Base-by-base conservation (phyloP, 2,797 vertebrate species). In the Mus minutoides region DNA sequence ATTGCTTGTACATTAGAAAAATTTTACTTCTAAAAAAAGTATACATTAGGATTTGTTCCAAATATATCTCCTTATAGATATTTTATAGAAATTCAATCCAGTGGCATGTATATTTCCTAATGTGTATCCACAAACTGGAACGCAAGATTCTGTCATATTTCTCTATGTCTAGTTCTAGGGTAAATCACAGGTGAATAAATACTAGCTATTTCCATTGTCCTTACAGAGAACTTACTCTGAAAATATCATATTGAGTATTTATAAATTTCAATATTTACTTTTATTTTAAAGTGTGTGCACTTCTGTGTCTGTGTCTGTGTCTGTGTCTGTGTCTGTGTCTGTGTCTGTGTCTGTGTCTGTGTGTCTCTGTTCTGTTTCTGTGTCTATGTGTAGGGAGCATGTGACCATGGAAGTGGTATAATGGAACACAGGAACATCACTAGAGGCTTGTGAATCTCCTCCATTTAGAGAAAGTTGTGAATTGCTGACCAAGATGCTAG, bases 181-280 rank as follows among this genome's bases (percentile, higher is more conserved):
- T 26, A 94, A 94, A 93, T 93, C 21, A 94, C 2, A 95, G 90
- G 19, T 89, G 90, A 92, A 58, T 92, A 93, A 88, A 94, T 64
- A 78, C 52, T 60, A 96, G 54, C 77, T 34, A 34, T 96, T 94
- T 96, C 26, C 13, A 92, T 82, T 14, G 24, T 82, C 12, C 21
- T 52, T 16, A 73, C 40, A 90, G 80, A 89, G 78, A 22, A 87
- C 40, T 16, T 90, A n/a, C 83, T 91, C n/a, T 92, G 37, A 80
- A 96, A 85, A 79, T 52, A 94, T 0, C 34, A 82, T 92, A 83
- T 94, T 92, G 8, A 90, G 29, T 54, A 19, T 24, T 89, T 96
- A 77, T n/a, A 46, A 88, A 90, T 29, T 52, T 96, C 86, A 84
- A 43, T 31, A 84, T 46, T 40, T 43, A 40, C 26, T 19, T 60